A percentile compares a stretch with the other conserved stretches of the same genome.
Evolutionary conservation across 2,888 invertebrate species (phyloP).

Genomic region (Eupithecia abbreviata): DNA sequence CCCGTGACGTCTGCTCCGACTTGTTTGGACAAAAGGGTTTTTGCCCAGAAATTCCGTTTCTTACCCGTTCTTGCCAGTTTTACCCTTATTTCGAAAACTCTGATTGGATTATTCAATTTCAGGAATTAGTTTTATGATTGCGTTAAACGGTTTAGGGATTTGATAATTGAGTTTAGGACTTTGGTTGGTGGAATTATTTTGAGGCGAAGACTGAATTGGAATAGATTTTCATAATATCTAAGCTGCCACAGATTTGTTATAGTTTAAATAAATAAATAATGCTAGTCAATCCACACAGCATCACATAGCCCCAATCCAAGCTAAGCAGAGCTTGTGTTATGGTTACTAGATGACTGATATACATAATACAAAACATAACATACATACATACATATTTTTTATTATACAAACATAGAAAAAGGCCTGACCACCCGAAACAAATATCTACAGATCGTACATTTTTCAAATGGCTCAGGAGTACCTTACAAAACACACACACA

Average conservation of each 20-base stretch:
- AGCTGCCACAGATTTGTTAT: neutral
- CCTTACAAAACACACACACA: too few species aligned
- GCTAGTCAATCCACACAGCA: too few species aligned
- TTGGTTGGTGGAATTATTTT: slow-evolving; percentile 40
- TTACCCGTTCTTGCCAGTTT: slow-evolving; percentile 36
- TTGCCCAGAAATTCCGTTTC: slow-evolving; percentile 61
- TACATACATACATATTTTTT: too few species aligned
- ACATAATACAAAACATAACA: too few species aligned
- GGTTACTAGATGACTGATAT: too few species aligned
- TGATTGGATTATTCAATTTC: slow-evolving; percentile 69
- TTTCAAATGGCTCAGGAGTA: too few species aligned
- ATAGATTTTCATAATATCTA: slow-evolving; percentile 13
- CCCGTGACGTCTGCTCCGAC: slow-evolving; percentile 73
- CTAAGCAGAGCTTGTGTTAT: too few species aligned
- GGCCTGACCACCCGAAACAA: too few species aligned
- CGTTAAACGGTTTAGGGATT: slow-evolving; percentile 47
- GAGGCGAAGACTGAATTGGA: slow-evolving; percentile 30
- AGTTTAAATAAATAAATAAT: too few species aligned
- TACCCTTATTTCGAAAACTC: slow-evolving; percentile 49
- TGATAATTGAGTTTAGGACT: slow-evolving; percentile 46
- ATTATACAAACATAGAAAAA: too few species aligned
- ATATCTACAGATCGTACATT: too few species aligned
- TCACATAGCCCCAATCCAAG: too few species aligned
- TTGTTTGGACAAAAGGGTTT: slow-evolving; percentile 80
- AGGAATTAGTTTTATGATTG: slow-evolving; percentile 65